phyloP scores from a whole-genome alignment of 2,113 vertebrate genomes.

The Oreotrochilus melanogaster region DNA sequence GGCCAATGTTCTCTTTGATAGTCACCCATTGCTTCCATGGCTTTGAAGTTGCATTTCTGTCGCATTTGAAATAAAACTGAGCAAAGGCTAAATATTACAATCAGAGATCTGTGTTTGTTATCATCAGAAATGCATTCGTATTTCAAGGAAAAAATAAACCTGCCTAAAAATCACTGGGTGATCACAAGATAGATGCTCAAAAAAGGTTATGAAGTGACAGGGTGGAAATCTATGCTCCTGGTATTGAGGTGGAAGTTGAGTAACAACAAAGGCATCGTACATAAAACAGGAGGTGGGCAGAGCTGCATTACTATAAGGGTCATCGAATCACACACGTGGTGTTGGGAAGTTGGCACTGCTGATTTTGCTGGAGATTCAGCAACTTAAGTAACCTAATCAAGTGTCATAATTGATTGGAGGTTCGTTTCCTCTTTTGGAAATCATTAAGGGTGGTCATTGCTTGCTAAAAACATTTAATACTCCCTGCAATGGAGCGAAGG shows the following conservation, averaged over 20 bases:
- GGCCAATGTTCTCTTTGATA: neutral
- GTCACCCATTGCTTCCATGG: neutral
- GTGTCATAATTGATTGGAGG: constrained; percentile 75
- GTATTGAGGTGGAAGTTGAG: neutral
- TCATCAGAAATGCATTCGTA: neutral
- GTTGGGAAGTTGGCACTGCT: neutral
- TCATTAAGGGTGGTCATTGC: constrained; percentile 61
- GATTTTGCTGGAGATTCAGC: constrained; percentile 71
- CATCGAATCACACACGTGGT: constrained; percentile 3
- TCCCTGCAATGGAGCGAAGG: constrained; percentile 78
- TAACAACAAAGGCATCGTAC: neutral
- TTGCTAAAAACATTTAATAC: constrained; percentile 74
- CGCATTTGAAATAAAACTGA: neutral
- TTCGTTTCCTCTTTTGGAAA: constrained; percentile 79
- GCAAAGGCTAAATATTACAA: neutral
- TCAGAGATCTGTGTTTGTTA: neutral
- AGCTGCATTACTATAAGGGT: neutral
- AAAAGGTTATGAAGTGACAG: neutral
- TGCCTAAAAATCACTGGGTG: neutral
- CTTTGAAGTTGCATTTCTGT: constrained; percentile 19
- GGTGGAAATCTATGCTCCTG: accelerated
- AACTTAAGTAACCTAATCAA: constrained; percentile 75
- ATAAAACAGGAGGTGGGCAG: constrained; percentile 8
- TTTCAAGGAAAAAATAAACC: neutral
- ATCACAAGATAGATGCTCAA: neutral